Percentiles rank a stretch among this genome's conserved stretches.
These are phyloP conservation scores for Eumaeus atala DNA, from an alignment of 1,140 invertebrate species.

Conservation along the genomic window DNA sequence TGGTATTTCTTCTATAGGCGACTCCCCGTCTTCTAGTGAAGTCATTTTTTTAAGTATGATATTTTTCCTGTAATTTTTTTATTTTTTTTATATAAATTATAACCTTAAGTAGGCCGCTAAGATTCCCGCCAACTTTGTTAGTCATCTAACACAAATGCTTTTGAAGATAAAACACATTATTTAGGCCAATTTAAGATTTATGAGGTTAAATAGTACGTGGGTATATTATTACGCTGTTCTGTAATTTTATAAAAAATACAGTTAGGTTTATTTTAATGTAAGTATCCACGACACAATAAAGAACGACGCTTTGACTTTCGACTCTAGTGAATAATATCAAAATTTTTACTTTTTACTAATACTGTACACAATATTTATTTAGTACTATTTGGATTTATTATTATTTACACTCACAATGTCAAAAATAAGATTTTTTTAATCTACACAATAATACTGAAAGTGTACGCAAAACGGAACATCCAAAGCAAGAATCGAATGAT, in stretches of 20 bases:
- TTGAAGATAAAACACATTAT: too few relatives aligned
- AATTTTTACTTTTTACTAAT: background rate
- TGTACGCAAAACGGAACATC: conserved; percentile 61
- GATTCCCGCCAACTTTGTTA: conserved; percentile 29
- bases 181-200: too few relatives aligned
- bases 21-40: conserved; percentile 58
- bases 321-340: conserved; percentile 8
- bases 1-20: conserved; percentile 51
- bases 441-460: conserved; percentile 42
- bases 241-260: background rate
- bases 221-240: too few relatives aligned
- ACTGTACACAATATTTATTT: background rate
- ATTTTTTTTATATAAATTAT: conserved; percentile 20
- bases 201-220: too few relatives aligned
- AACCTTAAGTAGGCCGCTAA: conserved; percentile 39
- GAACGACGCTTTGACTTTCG: conserved; percentile 33
- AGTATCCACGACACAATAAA: conserved; percentile 19
- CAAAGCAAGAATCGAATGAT: conserved; percentile 51
- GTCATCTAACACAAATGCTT: too few relatives aligned
- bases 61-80: conserved; percentile 7
- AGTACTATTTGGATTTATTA: conserved; percentile 6
- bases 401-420: conserved; percentile 52
- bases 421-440: conserved; percentile 46
- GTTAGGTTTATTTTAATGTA: background rate
- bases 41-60: conserved; percentile 39